phyloP scores from a whole-genome alignment of 2,113 vertebrate genomes.

The Mesocricetus auratus region DNA sequence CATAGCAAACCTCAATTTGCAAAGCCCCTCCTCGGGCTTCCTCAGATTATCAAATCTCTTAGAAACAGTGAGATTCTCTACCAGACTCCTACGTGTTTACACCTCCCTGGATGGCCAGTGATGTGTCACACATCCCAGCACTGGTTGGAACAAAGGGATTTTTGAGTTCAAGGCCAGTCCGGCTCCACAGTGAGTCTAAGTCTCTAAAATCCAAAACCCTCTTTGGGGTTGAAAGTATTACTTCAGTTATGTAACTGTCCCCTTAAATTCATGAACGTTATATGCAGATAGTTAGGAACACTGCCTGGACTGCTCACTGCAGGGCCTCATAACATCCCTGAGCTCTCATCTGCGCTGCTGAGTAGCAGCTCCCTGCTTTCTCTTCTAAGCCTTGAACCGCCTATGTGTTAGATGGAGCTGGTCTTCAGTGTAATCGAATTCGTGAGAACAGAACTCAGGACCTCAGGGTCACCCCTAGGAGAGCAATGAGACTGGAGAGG shows the following conservation, averaged over 20 bases:
- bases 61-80: conserved; percentile 1
- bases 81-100: conserved; percentile 12
- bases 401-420: not conserved
- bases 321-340: not conserved
- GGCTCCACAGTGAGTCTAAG: not conserved
- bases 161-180: not conserved
- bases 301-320: not conserved
- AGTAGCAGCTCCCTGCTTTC: not conserved
- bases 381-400: not conserved
- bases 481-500: not conserved
- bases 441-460: not conserved
- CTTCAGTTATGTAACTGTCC: conserved; percentile 14
- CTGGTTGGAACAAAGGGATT: not conserved
- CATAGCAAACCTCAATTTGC: not conserved
- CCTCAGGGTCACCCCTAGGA: not conserved
- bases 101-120: not conserved
- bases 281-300: not conserved
- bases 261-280: not conserved
- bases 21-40: not conserved
- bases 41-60: not conserved
- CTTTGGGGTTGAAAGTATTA: conserved; percentile 20
- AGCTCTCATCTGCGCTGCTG: not conserved
- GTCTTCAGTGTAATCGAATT: not conserved
- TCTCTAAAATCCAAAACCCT: not conserved
- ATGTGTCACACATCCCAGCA: not conserved